Conservation (phyloP, 2,797 vertebrate species). For the Chloroceryle amazona region DNA sequence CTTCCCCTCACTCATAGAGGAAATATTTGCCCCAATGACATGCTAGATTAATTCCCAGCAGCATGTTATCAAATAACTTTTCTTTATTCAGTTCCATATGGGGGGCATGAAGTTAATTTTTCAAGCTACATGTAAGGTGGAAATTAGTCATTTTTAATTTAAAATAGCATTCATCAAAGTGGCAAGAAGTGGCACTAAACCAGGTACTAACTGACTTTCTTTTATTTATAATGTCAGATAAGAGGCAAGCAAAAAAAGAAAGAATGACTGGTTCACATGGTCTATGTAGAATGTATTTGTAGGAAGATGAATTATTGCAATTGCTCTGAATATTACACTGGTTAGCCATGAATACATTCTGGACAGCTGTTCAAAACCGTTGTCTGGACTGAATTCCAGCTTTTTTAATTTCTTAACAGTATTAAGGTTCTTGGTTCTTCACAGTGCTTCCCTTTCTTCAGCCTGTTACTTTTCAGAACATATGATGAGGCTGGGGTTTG, state of each 20-base stretch:
- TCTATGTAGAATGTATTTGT: not conserved
- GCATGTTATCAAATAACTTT: not conserved
- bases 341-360: not conserved
- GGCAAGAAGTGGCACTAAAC: not conserved
- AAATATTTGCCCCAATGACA: not conserved
- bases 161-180: slow-evolving; percentile 22
- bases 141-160: slow-evolving; percentile 13
- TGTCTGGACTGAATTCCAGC: not conserved
- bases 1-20: fast-evolving
- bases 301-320: not conserved
- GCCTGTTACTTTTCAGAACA: not conserved
- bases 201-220: not conserved
- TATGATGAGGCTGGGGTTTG: not conserved
- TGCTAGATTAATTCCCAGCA: not conserved
- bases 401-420: not conserved
- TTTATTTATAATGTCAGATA: slow-evolving; percentile 24
- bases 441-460: not conserved
- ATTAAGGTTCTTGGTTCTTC: not conserved
- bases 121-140: not conserved
- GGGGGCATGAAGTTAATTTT: not conserved
- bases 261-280: not conserved
- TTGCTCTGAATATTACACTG: not conserved
- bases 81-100: not conserved
- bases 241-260: not conserved
- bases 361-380: not conserved